These are phyloP conservation scores for Pectinophora gossypiella DNA, from an alignment of 1,140 invertebrate genomes.

Conservation along the genomic window DNA sequence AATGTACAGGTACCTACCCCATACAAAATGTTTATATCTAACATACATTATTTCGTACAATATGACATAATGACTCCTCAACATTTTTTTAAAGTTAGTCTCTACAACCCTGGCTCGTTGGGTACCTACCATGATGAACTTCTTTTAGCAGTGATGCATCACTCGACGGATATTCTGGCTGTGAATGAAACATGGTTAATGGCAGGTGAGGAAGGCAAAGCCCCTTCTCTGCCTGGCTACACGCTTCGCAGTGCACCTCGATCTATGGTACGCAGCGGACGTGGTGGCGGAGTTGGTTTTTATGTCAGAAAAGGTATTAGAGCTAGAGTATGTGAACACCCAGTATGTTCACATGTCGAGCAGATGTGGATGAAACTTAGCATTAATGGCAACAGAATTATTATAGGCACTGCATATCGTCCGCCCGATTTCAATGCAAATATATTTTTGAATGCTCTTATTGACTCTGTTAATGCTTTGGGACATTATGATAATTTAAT, in stretches of 20 bases:
- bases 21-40: background rate
- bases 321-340: background rate
- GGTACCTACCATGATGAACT: background rate
- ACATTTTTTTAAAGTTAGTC: background rate
- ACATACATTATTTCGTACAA: background rate
- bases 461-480: background rate
- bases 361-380: constrained; percentile 6
- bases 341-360: background rate
- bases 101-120: background rate
- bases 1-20: background rate
- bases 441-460: background rate
- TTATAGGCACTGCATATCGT: background rate
- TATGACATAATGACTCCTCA: background rate
- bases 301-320: constrained; percentile 6
- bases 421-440: background rate
- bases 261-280: background rate
- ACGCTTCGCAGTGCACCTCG: background rate
- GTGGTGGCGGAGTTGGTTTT: constrained; percentile 7
- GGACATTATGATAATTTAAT: background rate
- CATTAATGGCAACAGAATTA: constrained; percentile 1
- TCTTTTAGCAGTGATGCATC: background rate
- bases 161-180: constrained; percentile 1
- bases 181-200: constrained; percentile 5
- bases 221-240: constrained; percentile 4
- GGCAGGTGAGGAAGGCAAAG: background rate